phyloP scores from a whole-genome alignment of 2,113 vertebrate genomes.

The Rhinogobius similis region DNA sequence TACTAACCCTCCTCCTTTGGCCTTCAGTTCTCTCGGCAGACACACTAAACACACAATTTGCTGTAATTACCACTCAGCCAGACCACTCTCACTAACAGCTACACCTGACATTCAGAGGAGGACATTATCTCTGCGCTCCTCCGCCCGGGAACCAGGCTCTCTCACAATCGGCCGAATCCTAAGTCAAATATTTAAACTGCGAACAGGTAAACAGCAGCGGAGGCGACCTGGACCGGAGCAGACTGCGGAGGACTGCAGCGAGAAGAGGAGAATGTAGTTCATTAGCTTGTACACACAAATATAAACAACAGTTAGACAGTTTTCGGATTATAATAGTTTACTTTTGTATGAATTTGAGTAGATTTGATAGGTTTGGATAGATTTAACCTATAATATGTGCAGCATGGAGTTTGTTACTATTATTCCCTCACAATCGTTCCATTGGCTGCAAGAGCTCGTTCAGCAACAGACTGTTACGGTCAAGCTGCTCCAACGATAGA shows the following conservation, averaged over 20 bases:
- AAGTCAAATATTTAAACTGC: slow-evolving; percentile 58
- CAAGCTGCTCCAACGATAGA: no score
- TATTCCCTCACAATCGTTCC: no score
- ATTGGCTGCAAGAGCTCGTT: no score
- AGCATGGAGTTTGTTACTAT: no score
- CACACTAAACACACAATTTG: slow-evolving; percentile 14
- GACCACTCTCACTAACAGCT: slow-evolving; percentile 27
- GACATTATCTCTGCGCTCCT: slow-evolving; percentile 32
- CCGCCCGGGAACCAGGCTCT: slow-evolving; percentile 17
- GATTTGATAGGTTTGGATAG: no score
- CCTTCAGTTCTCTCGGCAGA: slow-evolving; percentile 4
- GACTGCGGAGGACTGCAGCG: no score
- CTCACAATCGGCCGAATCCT: slow-evolving; percentile 32
- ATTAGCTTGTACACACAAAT: slow-evolving; percentile 20
- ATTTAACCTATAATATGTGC: no score
- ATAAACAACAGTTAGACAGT: no score
- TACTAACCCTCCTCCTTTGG: slow-evolving; percentile 12
- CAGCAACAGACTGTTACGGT: no score
- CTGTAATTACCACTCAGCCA: slow-evolving; percentile 40
- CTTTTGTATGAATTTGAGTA: no score
- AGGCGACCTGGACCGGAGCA: slow-evolving; percentile 10
- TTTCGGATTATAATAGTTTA: no score
- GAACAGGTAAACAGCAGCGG: slow-evolving; percentile 40
- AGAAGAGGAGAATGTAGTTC: slow-evolving; percentile 6
- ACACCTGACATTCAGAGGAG: slow-evolving; percentile 48